These are phyloP conservation scores for Zosterops hypoxanthus DNA, from an alignment of 2,113 vertebrate genomes.

Conservation along the genomic window DNA sequence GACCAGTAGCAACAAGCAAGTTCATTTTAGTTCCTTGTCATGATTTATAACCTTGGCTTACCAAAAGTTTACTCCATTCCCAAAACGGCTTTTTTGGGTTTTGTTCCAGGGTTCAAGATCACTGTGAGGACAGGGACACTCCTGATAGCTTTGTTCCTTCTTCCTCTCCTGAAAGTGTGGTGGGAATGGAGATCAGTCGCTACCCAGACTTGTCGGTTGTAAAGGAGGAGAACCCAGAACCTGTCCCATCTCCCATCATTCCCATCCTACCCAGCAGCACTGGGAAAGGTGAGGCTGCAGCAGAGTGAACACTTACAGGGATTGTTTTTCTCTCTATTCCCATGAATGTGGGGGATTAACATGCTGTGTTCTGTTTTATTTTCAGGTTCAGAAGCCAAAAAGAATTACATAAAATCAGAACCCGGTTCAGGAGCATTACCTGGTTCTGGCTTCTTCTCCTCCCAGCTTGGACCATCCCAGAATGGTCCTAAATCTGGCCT, in stretches of 20 bases:
- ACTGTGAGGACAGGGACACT: constrained; percentile 81
- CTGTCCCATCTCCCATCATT: constrained; percentile 88
- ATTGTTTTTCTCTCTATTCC: background rate
- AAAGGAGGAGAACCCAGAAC: constrained; percentile 90
- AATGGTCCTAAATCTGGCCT: constrained; percentile 88
- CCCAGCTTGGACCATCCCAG: constrained; percentile 78
- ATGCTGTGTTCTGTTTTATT: background rate
- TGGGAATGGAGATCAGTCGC: constrained; percentile 87
- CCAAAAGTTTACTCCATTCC: background rate
- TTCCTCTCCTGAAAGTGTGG: constrained; percentile 93
- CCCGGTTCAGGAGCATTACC: constrained; percentile 56
- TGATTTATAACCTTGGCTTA: background rate
- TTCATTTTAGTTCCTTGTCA: background rate
- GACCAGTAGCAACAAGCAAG: background rate
- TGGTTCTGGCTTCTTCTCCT: constrained; percentile 78
- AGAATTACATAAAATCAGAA: constrained; percentile 89
- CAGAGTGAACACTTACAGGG: background rate
- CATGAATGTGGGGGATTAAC: background rate
- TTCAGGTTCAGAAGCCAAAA: constrained; percentile 83
- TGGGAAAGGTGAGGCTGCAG: constrained; percentile 83
- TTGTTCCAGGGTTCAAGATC: constrained; percentile 82
- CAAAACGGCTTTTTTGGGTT: background rate
- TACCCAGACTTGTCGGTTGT: constrained; percentile 91
- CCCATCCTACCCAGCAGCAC: constrained; percentile 87
- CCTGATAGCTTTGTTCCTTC: constrained; percentile 92